These are phyloP conservation scores for Podarcis muralis DNA, from an alignment of 2,113 vertebrate genomes.

Conservation along the genomic window DNA sequence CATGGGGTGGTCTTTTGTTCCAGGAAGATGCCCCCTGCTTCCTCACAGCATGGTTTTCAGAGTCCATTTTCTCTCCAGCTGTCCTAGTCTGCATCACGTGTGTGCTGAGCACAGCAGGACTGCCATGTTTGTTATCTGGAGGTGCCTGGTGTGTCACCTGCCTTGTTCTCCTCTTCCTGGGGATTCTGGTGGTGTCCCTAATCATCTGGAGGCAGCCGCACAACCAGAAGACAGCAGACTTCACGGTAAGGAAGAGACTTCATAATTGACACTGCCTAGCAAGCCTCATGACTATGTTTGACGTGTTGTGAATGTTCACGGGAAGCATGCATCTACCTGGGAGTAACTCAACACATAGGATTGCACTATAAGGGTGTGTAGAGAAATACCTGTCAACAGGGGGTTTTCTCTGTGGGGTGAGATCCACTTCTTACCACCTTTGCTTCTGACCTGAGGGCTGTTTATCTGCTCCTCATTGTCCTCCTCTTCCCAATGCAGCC, in stretches of 20 bases:
- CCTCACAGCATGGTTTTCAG: not conserved
- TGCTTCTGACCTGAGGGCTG: no score
- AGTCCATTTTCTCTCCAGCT: slow-evolving; percentile 59
- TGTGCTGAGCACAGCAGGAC: slow-evolving; percentile 59
- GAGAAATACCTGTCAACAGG: not conserved
- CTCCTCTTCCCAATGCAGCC: not conserved
- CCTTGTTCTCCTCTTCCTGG: slow-evolving; percentile 63
- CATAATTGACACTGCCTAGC: rapidly evolving
- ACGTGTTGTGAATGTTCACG: not conserved
- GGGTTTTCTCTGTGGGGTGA: not conserved
- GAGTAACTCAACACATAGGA: not conserved
- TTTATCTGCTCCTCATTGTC: not conserved
- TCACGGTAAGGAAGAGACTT: slow-evolving; percentile 76
- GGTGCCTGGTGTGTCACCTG: slow-evolving; percentile 75
- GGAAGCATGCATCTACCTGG: not conserved
- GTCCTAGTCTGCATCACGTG: slow-evolving; percentile 67
- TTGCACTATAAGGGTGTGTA: rapidly evolving
- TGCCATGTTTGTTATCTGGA: slow-evolving; percentile 62
- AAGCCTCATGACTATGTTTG: not conserved
- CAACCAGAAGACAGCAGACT: slow-evolving; percentile 77
- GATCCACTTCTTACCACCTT: not conserved
- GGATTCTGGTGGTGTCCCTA: slow-evolving; percentile 63
- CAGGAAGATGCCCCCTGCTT: not conserved
- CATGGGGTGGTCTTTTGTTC: not conserved
- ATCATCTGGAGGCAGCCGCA: slow-evolving; percentile 85